Evolutionary conservation across 2,797 vertebrate species (phyloP), one percentile per base, ranked within the genome.

Genomic region (Lithobates pipiens): DNA sequence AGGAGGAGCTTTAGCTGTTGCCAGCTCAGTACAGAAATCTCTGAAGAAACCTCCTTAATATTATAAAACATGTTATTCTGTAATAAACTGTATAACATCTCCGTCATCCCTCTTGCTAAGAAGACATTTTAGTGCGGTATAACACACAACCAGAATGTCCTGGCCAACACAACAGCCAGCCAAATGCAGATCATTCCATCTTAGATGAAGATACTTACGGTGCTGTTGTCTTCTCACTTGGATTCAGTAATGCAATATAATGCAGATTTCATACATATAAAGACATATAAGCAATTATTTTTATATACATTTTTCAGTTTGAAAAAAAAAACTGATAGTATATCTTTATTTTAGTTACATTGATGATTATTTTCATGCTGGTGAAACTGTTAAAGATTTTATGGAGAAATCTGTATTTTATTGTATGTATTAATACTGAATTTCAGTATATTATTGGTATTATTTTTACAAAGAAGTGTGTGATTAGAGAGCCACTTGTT

Each of bases 1-100:
- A 89, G 95, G 95, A 0, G 95, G 95, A 0, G 94, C 94, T 10
- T 89, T 96, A 90, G 95, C 95, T 0, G 89, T 69, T 69, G 92
- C 94, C 81, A 93, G 91, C 88, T 93, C 93, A 46, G 87, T 96
- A 72, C 65, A 91, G 71, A 93, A 90, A 89, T 91, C 89, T 65
- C 90, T 90, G 88, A 88, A 90, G 82, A 93, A 90, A 54, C 95
- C 94, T 0, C 94, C 94, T 71, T 95, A 95, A 89, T 65, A 15
- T 11, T 46, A 46, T 29, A 29, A 36, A 42, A 70, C n/a, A 18
- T 9, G 1, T 25, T 39, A 39, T 57, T 9, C 11, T 39, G 44
- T 54, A 23, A 70, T 29, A 32, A 34, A 10, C 61, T 75, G 36
- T 57, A 57, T 39, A 39, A 10, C 27, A 34, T 29, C 9, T 50